A percentile compares a stretch with the other conserved stretches of the same genome.
These are phyloP conservation scores for Saguinus midas DNA, from an alignment of 2,113 vertebrate species.

Conservation along the genomic window DNA sequence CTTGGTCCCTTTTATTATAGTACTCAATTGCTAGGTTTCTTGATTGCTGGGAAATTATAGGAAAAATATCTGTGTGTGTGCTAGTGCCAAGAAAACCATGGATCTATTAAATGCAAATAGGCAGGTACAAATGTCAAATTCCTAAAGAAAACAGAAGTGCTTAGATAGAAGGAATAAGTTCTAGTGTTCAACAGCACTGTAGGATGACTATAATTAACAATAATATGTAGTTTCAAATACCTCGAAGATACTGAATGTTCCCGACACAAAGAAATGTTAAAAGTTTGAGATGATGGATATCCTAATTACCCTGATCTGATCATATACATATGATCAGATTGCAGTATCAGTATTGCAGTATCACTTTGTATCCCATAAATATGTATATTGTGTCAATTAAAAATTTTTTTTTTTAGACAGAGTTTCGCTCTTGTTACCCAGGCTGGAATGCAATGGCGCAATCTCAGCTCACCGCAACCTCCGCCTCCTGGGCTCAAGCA, in stretches of 20 bases:
- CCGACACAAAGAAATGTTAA: neutral
- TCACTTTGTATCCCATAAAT: neutral
- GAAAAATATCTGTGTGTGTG: conserved; percentile 11
- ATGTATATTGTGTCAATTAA: neutral
- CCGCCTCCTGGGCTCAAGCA: no score
- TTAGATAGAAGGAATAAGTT: neutral
- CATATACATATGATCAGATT: neutral
- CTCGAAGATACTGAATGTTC: neutral
- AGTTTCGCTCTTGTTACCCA: no score
- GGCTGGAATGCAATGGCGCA: no score
- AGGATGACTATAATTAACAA: neutral
- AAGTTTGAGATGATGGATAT: neutral
- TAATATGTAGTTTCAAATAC: neutral
- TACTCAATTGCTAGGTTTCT: conserved; percentile 10
- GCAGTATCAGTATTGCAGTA: neutral
- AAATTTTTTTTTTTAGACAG: neutral
- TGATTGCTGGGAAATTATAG: conserved; percentile 39
- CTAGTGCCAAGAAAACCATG: conserved; percentile 19
- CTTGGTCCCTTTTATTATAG: neutral
- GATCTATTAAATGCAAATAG: neutral
- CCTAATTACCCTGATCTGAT: neutral
- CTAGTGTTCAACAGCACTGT: neutral
- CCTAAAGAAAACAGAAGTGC: neutral
- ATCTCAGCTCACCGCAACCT: no score
- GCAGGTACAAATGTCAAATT: neutral